Evolutionary conservation across 2,888 invertebrate genomes (phyloP).

Genomic region (Dastarcus helophoroides): DNA sequence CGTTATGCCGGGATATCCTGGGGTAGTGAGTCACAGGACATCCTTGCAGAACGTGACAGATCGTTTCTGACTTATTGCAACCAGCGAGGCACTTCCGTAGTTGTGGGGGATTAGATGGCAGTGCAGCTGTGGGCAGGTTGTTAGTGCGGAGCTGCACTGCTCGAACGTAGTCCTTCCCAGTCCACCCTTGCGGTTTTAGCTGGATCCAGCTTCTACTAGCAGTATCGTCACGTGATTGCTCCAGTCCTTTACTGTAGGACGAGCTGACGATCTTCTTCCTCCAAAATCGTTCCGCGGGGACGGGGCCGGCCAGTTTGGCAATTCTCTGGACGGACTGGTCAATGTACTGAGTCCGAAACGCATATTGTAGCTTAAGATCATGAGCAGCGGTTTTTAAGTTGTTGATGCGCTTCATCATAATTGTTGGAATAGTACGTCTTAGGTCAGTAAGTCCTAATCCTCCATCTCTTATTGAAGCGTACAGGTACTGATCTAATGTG

Average conservation of each 20-base stretch:
- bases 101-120: conserved; percentile 12
- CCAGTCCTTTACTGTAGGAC: conserved; percentile 3
- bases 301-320: not conserved
- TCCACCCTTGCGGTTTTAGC: conserved; percentile 3
- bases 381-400: no score
- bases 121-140: conserved; percentile 17
- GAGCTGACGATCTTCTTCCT: not conserved
- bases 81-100: conserved; percentile 13
- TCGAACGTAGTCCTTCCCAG: conserved; percentile 16
- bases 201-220: not conserved
- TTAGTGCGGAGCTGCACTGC: no score
- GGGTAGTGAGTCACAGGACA: conserved; percentile 11
- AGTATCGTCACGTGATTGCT: not conserved
- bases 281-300: not conserved
- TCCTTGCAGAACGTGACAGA: conserved; percentile 15
- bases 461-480: conserved; percentile 3
- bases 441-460: conserved; percentile 5
- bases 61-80: conserved; percentile 10
- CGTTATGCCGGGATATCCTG: not conserved
- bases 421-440: no score
- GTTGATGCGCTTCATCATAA: not conserved
- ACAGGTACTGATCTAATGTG: conserved; percentile 1
- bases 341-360: not conserved
- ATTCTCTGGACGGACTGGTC: not conserved
- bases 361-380: not conserved